Conservation (phyloP, 2,797 vertebrate species). For the Vespertilio murinus region DNA sequence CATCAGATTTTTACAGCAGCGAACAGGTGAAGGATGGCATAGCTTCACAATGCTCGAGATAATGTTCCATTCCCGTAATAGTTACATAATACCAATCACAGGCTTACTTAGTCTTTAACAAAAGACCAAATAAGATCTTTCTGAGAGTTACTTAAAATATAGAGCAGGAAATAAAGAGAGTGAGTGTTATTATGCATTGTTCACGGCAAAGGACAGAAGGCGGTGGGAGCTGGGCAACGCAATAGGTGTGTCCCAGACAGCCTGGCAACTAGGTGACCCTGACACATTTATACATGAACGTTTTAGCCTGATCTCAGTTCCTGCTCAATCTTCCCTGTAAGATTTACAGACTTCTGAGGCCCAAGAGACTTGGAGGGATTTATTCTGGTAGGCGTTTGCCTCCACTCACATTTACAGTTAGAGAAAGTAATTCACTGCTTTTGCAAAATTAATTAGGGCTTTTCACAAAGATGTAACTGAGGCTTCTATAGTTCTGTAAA, state of each 20-base stretch:
- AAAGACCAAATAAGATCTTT: constrained; percentile 62
- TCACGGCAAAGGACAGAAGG: neutral
- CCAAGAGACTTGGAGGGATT: neutral
- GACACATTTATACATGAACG: neutral
- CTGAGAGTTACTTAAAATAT: constrained; percentile 59
- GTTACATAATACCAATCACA: constrained; percentile 53
- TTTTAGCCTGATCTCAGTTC: neutral
- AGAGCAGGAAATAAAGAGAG: constrained; percentile 37
- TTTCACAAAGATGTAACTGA: neutral
- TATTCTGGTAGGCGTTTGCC: neutral
- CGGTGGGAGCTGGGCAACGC: neutral
- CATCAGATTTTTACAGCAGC: constrained; percentile 59
- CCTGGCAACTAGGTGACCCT: neutral
- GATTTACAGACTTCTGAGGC: neutral
- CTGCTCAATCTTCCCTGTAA: neutral
- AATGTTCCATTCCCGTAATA: constrained; percentile 9
- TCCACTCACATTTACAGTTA: neutral
- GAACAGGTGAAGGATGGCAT: constrained; percentile 35
- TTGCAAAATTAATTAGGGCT: constrained; percentile 2
- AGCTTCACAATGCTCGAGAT: constrained; percentile 53
- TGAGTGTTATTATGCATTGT: constrained; percentile 12
- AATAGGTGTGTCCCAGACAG: neutral
- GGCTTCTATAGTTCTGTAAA: neutral
- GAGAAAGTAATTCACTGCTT: neutral
- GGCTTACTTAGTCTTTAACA: constrained; percentile 59